Conservation (phyloP, 2,113 vertebrate genomes). For the Gallinago undulata region DNA sequence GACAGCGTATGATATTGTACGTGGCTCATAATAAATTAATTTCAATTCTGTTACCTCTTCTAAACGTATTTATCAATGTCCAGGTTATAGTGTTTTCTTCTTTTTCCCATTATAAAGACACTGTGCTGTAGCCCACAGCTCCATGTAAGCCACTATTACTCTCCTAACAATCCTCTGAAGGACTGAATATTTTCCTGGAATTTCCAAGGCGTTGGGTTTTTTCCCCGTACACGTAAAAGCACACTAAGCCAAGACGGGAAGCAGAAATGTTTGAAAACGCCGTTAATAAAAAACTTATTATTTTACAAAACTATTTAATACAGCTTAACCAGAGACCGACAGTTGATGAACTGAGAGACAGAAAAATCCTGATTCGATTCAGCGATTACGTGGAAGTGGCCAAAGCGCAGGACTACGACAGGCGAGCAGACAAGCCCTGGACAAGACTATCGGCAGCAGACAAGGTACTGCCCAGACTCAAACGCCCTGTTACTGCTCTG, state of each 20-base stretch:
- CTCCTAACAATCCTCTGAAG: neutral
- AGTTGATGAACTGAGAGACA: conserved; percentile 93
- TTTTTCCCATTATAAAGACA: neutral
- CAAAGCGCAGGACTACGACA: conserved; percentile 98
- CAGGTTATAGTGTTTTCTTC: neutral
- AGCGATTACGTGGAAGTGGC: conserved; percentile 99
- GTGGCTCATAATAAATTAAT: neutral
- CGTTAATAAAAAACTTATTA: too few species aligned
- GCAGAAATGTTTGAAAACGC: neutral
- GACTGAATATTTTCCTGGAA: neutral
- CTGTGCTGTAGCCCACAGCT: neutral
- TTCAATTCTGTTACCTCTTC: neutral
- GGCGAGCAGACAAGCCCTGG: conserved; percentile 96
- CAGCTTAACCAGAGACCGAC: conserved; percentile 97
- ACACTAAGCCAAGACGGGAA: neutral
- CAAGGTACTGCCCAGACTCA: conserved; percentile 77
- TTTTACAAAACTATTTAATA: neutral
- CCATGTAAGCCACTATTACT: neutral
- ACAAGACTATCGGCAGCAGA: conserved; percentile 94
- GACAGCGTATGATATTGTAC: neutral
- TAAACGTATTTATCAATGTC: neutral
- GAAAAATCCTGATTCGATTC: conserved; percentile 97
- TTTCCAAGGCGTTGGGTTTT: neutral
- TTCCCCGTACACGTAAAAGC: neutral
- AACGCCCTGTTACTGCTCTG: neutral